Base-by-base conservation (phyloP, 2,888 invertebrate species). In the Petrolisthes cinctipes region DNA sequence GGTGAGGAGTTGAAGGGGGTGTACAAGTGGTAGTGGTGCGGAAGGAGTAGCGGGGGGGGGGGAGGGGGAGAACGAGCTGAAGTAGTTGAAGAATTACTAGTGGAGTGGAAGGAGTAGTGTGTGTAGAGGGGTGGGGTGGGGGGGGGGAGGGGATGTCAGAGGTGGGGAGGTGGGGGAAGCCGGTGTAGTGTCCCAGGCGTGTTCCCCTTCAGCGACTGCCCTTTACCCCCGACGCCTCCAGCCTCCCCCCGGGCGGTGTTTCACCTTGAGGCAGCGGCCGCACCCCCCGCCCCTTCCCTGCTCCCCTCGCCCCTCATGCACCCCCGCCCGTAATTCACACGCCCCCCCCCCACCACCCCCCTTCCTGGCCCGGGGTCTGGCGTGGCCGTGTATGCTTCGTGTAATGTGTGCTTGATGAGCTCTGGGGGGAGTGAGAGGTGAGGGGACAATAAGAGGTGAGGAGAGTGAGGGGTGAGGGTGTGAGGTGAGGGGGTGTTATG, bases 221-320 rank as follows among this genome's bases (percentile, higher is more conserved):
- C 86, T 86, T 86, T 86, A 86, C 86, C 86, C 86, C 75, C 73
- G 61, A 68, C 82, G 86, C 86, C 86, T 86, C 86, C 86, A 86
- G 86, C 82, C 86, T 86, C 86, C 86, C 86, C 86, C 86, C 86
- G 61, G 86, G 86, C 86, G 73, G 73, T 86, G 86, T 86, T 84
- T 84, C 84, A 84, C 84, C 84, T 84, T 84, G 84, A 84, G 84
- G 84, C 84, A 79, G 79, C 84, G 66, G 84, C 84, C 84, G 84
- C 84, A 56, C 20, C 83, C 51, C 53, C 61, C 14, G 20, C 73
- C 81, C 78, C 78, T 66, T 66, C 76, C 37, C 83, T 83, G 51
- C 61, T 20, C 84, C 81, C 20, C 54, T 68, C 54, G 56, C 78
- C 73, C 73, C 82, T 83, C 82, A 71, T 83, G 73, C 71, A 82